Base-by-base conservation (phyloP, 2,113 vertebrate species). In the Smithornis capensis region DNA sequence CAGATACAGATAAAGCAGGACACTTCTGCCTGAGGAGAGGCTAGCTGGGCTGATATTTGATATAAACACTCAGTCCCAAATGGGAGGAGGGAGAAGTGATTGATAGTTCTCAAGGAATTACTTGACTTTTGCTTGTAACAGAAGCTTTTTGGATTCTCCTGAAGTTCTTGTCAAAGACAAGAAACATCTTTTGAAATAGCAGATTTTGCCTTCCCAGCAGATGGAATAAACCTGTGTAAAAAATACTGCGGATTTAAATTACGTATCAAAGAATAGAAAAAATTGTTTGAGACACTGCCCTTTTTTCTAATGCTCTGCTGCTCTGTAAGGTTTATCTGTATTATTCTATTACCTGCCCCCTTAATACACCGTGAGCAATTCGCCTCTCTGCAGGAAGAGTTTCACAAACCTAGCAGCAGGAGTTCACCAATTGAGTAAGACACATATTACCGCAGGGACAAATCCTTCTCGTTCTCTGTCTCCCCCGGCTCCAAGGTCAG, bases 41-140 rank as follows among this genome's bases (percentile, higher is more conserved):
- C 83, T 77, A 67, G 80, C 77, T 85, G 57, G 45, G 50, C 79
- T 96, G 96, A 95, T 94, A 96, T 79, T 92, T 84, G 96, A 97
- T 97, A 97, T 90, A 94, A 87, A 74, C 0, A 3, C 78, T 96
- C 45, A 14, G 83, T 89, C 95, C 94, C 92, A 90, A 90, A 83
- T 82, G 94, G 86, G 90, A 96, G 90, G 91, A 96, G 92, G 62
- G 82, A 93, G 67, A 71, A 50, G 77, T 97, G 95, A 95, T 96
- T 95, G 93, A 97, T 96, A 93, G 77, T 94, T 96, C 44, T 14
- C 57, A 81, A 82, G 88, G 71, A 59, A 29, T 52, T 73, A 86
- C 59, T 93, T 83, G 86, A 86, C 84, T 96, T 63, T 59, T 65
- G 64, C 83, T 89, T 94, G 93, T 96, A 96, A 93, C 50, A 86